A percentile compares a stretch with the other conserved stretches of the same genome.
Conservation (phyloP, 2,113 vertebrate species). For the Poeciliopsis prolifica region DNA sequence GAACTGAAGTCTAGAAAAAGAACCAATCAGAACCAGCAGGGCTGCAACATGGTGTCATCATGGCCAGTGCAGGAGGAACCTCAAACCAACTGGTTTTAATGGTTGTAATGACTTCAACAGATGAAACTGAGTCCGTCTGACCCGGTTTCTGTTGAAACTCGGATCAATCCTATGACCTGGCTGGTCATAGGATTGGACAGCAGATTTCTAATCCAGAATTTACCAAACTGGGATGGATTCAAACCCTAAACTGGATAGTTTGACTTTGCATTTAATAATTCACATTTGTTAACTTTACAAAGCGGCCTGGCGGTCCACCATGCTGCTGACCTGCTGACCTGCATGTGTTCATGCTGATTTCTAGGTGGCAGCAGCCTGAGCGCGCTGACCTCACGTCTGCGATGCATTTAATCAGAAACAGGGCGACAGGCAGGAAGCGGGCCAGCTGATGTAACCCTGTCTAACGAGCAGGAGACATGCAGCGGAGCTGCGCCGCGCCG, state of each 20-base stretch:
- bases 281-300: conserved; percentile 16
- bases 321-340: conserved; percentile 7
- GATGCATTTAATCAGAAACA: conserved; percentile 49
- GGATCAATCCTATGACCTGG: neutral
- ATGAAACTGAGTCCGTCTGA: too few species aligned
- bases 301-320: neutral
- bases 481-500: conserved; percentile 37
- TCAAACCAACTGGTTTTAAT: too few species aligned
- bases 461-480: conserved; percentile 52
- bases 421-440: conserved; percentile 34
- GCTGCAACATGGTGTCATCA: too few species aligned
- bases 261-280: neutral
- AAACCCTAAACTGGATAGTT: neutral
- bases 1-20: too few species aligned
- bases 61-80: too few species aligned
- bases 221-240: neutral
- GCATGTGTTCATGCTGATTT: conserved; percentile 9
- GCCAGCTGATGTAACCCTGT: conserved; percentile 54
- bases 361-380: conserved; percentile 5
- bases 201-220: neutral
- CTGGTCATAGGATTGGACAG: neutral
- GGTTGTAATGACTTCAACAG: neutral
- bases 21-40: too few species aligned
- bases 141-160: neutral
- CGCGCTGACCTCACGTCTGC: conserved; percentile 24